phyloP scores from a whole-genome alignment of 2,797 vertebrate genomes.

The Trematomus bernacchii region DNA sequence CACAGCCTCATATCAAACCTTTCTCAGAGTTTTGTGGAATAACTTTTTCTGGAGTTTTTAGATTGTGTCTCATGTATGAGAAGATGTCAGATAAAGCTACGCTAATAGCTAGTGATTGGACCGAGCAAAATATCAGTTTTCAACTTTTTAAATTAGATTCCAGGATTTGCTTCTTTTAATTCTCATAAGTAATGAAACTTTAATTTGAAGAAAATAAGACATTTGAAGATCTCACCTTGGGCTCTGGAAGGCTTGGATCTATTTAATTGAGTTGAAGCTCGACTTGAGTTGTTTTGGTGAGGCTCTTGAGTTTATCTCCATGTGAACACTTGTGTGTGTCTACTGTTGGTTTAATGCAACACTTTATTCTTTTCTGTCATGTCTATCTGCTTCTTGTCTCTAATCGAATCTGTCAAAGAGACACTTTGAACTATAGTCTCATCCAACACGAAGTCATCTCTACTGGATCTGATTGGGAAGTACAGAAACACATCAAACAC shows the following conservation, averaged over 20 bases:
- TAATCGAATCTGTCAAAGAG: neutral
- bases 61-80: too few relatives aligned
- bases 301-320: neutral
- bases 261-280: neutral
- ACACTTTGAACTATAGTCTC: neutral
- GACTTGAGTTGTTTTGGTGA: neutral
- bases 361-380: too few relatives aligned
- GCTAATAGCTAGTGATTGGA: too few relatives aligned
- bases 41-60: neutral
- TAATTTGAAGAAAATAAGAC: neutral
- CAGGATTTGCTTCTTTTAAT: neutral
- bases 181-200: neutral
- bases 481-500: neutral
- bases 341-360: too few relatives aligned
- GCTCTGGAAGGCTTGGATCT: neutral
- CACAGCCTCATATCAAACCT: neutral
- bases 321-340: too few relatives aligned
- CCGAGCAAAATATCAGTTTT: too few relatives aligned
- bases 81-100: too few relatives aligned
- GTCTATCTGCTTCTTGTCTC: neutral
- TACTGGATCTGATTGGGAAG: conserved; percentile 20
- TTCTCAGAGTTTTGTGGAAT: too few relatives aligned
- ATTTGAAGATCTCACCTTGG: neutral
- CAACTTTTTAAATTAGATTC: neutral
- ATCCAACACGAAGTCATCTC: conserved; percentile 2